Evolutionary conservation across 2,888 invertebrate species (phyloP), one percentile per base, ranked within the genome.

Genomic region (Cryptus viduatorius): DNA sequence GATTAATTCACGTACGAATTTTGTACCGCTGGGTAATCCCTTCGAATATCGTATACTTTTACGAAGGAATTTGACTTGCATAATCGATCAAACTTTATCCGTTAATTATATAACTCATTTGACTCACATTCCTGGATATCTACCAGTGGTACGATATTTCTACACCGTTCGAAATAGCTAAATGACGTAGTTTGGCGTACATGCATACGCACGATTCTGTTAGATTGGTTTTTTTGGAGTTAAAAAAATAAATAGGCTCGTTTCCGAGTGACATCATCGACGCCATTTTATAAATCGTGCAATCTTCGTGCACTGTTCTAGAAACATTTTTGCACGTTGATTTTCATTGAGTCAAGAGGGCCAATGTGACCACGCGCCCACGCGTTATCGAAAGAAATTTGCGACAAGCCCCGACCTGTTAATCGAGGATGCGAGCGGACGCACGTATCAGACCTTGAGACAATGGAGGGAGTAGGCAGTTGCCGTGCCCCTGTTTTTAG

Each of bases 121-220:
- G 16, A 72, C 42, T 76, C 67, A 50, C 68, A 72, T 64, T 73
- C 53, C 53, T 68, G 50, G 14, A 16, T 12, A 72, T 78, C 50
- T 50, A 69, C 69, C 48, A 79, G 16, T 37, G 59, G 46, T 67
- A 19, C 29, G 48, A 73, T 68, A n/a, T 42, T 31, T 31, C 42
- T 31, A 19, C 68, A 61, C 24, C 53, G 79, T 79, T 83, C 16
- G 37, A 83, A 83, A 83, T 83, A 83, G 68, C 82, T 61, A 79
- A 59, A 75, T 79, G 78, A 83, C 79, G 82, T n/a, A 73, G 24
- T n/a, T 61, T 50, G 19, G 48, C 46, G 42, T 50, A 64, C 61
- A 31, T 44, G 10, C 19, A 79, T 10, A 53, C 16, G 42, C n/a
- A 46, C 16, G n/a, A 65, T 59, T 4, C 16, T 64, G 31, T n/a